Base-by-base conservation (phyloP, 1,140 invertebrate genomes). In the Conus ventricosus region DNA sequence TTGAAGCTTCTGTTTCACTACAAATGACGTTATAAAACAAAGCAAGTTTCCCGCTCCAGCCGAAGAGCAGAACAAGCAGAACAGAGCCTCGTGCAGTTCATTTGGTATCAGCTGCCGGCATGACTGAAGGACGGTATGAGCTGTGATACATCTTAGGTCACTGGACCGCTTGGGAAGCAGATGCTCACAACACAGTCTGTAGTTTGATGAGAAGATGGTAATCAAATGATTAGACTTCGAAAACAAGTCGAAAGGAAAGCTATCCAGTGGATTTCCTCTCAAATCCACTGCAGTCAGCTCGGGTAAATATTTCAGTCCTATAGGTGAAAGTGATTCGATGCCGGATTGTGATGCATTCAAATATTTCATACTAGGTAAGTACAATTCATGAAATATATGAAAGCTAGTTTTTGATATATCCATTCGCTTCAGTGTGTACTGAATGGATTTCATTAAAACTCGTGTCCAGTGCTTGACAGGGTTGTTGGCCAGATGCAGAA, bases 401-500 rank as follows among this genome's bases (percentile, higher is more conserved):
- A 51, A 78, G 27, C 76, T 5, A 27, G 25, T 71, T 23, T 11
- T 39, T 39, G 39, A 39, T 39, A 39, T 39, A 39, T 39, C 39
- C 39, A 39, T 39, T 39, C 39, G 39, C 23, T n/a, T 20, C 23
- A 78, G 76, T 15, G n/a, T 23, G 11, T 27, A 78, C 1, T 39
- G 8, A 5, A 51, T 23, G 4, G 13, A 13, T 17, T 27, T 27
- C 7, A 25, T 11, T 6, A 39, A 51, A 10, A 3, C 23, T 11
- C 8, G 11, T 54, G 17, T 11, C 53, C n/a, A 63, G 67, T 39
- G 10, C 39, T 23, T 17, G 20, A 78, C 13, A 25, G 55, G 67
- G 78, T 90, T 90, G 4, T 67, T 67, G 2, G 63, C 23, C 23
- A 90, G 53, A 54, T 78, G 51, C 20, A 90, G n/a, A 4, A 55